These are phyloP conservation scores for Eudemis profundana DNA, from an alignment of 2,888 invertebrate genomes.

Conservation along the genomic window DNA sequence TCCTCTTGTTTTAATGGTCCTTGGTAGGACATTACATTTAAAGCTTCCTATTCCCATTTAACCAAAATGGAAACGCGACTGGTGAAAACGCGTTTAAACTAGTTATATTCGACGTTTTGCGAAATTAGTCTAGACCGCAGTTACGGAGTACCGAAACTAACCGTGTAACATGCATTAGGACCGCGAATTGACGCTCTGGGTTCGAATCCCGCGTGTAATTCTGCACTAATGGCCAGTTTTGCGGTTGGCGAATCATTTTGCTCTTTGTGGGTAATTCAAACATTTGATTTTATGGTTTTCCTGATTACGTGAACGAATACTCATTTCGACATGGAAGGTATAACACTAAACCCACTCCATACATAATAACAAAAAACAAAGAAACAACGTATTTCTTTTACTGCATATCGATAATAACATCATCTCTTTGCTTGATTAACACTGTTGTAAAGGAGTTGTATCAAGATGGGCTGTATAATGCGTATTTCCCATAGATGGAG, in stretches of 20 bases:
- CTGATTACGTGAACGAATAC: neutral
- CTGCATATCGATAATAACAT: too few species aligned
- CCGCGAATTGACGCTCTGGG: constrained; percentile 1
- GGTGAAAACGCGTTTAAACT: constrained; percentile 6
- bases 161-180: constrained; percentile 11
- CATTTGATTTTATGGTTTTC: constrained; percentile 11
- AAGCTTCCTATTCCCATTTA: neutral
- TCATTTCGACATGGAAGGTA: too few species aligned
- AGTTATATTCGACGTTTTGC: constrained; percentile 22
- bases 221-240: constrained; percentile 23
- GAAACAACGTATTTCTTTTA: too few species aligned
- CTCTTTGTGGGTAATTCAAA: neutral
- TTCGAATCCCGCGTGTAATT: constrained; percentile 27
- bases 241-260: constrained; percentile 14
- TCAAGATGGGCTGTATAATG: too few species aligned
- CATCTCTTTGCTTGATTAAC: too few species aligned
- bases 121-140: constrained; percentile 33
- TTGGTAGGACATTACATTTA: neutral
- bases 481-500: too few species aligned
- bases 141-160: constrained; percentile 13
- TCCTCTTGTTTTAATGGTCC: too few species aligned
- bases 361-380: too few species aligned
- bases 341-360: too few species aligned
- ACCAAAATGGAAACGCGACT: neutral
- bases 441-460: too few species aligned